phyloP scores from a whole-genome alignment of 2,888 invertebrate species.

The Eretmocerus hayati region DNA sequence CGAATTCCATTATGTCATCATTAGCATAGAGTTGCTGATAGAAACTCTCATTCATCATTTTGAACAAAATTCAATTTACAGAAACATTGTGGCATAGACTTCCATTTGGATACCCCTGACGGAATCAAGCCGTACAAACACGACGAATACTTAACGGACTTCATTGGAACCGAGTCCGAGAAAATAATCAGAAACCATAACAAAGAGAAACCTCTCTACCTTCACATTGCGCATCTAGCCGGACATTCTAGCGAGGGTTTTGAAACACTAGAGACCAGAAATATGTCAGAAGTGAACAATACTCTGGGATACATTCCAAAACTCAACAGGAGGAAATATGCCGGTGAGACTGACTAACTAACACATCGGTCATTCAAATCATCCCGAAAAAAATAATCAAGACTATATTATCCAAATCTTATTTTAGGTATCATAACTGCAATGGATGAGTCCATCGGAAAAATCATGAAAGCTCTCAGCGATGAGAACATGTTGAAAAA shows the following conservation, averaged over 20 bases:
- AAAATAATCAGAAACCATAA: constrained; percentile 57
- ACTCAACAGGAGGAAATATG: constrained; percentile 61
- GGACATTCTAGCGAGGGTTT: constrained; percentile 69
- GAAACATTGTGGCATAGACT: constrained; percentile 43
- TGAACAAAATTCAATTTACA: no score
- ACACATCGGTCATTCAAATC: neutral
- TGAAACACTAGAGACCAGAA: constrained; percentile 64
- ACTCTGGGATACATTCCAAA: constrained; percentile 65
- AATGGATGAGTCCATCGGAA: constrained; percentile 57
- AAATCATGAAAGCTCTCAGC: constrained; percentile 50
- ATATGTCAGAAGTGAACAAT: constrained; percentile 54
- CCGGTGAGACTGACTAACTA: constrained; percentile 59
- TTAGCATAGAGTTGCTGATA: no score
- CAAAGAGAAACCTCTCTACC: constrained; percentile 59
- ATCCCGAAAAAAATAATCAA: neutral
- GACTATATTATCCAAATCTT: neutral
- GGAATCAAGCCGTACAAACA: constrained; percentile 35
- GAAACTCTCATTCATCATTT: no score
- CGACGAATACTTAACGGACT: constrained; percentile 61
- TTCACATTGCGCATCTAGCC: constrained; percentile 73
- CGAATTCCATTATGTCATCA: no score
- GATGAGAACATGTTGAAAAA: constrained; percentile 50
- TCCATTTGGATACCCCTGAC: constrained; percentile 39
- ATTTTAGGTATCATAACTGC: constrained; percentile 55
- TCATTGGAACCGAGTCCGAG: constrained; percentile 62